A percentile compares a stretch with the other conserved stretches of the same genome.
phyloP scores from a whole-genome alignment of 2,888 invertebrate genomes.

The Melipona bicolor region DNA sequence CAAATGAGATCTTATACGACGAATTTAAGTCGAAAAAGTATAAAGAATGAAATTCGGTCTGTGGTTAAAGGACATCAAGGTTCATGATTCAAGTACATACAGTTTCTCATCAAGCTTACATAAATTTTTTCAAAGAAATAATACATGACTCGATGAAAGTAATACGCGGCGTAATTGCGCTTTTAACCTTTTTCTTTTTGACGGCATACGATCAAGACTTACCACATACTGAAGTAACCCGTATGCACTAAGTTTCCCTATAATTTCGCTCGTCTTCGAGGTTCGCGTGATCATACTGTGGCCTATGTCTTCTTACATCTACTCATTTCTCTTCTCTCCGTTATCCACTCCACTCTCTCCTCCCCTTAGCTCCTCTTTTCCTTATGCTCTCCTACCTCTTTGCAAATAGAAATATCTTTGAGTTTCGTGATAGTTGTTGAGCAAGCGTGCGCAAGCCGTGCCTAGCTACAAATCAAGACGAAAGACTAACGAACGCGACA shows the following conservation, averaged over 20 bases:
- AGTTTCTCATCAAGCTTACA: background rate
- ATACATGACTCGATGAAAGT: background rate
- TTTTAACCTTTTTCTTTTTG: background rate
- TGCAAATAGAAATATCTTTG: background rate
- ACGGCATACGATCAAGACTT: background rate
- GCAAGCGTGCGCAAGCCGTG: background rate
- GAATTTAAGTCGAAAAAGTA: background rate
- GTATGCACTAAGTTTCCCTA: background rate
- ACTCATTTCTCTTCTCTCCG: background rate
- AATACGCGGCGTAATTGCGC: background rate
- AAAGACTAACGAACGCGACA: slow-evolving; percentile 21
- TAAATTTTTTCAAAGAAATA: background rate
- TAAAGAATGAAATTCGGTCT: background rate
- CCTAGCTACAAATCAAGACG: background rate
- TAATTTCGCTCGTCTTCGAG: background rate
- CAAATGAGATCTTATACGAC: background rate
- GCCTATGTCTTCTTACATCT: background rate
- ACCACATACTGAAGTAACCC: background rate
- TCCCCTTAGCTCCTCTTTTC: background rate
- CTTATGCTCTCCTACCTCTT: background rate
- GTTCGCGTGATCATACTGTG: background rate
- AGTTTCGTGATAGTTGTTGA: background rate
- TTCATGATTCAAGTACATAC: background rate
- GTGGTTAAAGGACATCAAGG: background rate
- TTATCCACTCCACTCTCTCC: background rate